Percentiles rank a stretch among this genome's conserved stretches.
These are phyloP conservation scores for Hyposoter didymator DNA, from an alignment of 2,888 invertebrate genomes.

Conservation along the genomic window DNA sequence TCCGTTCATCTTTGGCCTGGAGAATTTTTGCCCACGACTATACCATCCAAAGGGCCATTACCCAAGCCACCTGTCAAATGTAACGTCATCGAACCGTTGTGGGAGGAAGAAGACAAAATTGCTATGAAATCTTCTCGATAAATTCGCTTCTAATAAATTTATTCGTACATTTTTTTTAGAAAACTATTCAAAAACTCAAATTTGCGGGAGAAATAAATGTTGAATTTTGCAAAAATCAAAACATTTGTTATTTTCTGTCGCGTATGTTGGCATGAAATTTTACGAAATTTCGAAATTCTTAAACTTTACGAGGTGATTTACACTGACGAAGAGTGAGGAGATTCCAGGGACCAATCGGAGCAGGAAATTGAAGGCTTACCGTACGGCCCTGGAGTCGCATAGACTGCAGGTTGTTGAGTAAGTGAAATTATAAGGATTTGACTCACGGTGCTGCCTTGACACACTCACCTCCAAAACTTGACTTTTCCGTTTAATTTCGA, in stretches of 20 bases:
- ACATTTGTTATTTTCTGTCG: not conserved
- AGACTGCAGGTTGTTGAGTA: no score
- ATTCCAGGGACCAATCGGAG: no score
- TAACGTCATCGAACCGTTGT: conserved; percentile 80
- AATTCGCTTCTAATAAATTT: not conserved
- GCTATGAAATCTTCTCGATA: not conserved
- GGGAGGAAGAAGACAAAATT: conserved; percentile 68
- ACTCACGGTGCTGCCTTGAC: no score
- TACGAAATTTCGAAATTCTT: not conserved
- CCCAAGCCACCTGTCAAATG: conserved; percentile 78
- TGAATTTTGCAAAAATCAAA: not conserved
- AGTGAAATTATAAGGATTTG: no score
- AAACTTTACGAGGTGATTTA: no score
- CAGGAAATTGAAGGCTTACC: no score
- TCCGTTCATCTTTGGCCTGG: conserved; percentile 81
- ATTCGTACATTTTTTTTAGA: not conserved
- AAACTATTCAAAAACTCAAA: not conserved
- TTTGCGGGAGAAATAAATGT: not conserved
- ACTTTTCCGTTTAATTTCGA: no score
- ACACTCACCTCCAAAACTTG: no score
- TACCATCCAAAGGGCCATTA: conserved; percentile 73
- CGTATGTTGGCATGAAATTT: not conserved
- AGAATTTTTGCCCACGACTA: conserved; percentile 78
- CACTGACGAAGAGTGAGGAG: no score
- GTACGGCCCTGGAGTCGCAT: no score